Evolutionary conservation across 2,888 invertebrate species (phyloP).

Genomic region (Athripsodes cinereus): DNA sequence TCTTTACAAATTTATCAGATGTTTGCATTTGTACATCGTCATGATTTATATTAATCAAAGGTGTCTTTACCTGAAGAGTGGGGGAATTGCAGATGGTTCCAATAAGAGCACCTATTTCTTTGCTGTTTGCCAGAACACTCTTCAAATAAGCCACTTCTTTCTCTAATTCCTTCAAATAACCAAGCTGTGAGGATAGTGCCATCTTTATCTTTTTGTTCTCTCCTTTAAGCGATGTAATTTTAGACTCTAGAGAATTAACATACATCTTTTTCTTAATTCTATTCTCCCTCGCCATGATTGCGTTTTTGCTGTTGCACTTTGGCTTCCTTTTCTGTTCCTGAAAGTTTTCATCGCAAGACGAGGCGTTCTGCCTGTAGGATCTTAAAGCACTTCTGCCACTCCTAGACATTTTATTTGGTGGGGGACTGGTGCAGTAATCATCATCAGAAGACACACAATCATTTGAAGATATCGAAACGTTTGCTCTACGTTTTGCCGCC

Average conservation of each 20-base stretch:
- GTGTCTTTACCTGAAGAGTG: slow-evolving; percentile 13
- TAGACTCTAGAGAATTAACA: slow-evolving; percentile 49
- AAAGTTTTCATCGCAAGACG: slow-evolving; percentile 8
- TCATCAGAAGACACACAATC: not conserved
- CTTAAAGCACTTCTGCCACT: not conserved
- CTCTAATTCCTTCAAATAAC: slow-evolving; percentile 42
- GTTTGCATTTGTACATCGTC: not conserved
- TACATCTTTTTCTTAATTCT: slow-evolving; percentile 56
- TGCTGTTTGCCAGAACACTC: slow-evolving; percentile 49
- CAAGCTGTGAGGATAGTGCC: slow-evolving; percentile 43
- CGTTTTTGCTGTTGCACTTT: slow-evolving; percentile 40
- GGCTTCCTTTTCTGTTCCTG: slow-evolving; percentile 5
- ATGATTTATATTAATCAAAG: slow-evolving; percentile 8
- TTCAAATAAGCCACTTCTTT: slow-evolving; percentile 51
- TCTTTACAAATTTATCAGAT: not conserved
- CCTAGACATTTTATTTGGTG: not conserved
- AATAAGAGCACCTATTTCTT: slow-evolving; percentile 46
- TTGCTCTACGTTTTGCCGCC: not conserved
- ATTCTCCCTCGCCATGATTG: slow-evolving; percentile 57
- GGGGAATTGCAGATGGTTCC: slow-evolving; percentile 36
- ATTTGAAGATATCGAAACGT: not conserved
- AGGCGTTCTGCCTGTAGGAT: slow-evolving; percentile 1
- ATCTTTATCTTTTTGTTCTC: slow-evolving; percentile 45
- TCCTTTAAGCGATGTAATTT: slow-evolving; percentile 38
- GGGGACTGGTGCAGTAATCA: not conserved